Evolutionary conservation across 2,113 vertebrate genomes (phyloP).

Genomic region (Morone saxatilis): DNA sequence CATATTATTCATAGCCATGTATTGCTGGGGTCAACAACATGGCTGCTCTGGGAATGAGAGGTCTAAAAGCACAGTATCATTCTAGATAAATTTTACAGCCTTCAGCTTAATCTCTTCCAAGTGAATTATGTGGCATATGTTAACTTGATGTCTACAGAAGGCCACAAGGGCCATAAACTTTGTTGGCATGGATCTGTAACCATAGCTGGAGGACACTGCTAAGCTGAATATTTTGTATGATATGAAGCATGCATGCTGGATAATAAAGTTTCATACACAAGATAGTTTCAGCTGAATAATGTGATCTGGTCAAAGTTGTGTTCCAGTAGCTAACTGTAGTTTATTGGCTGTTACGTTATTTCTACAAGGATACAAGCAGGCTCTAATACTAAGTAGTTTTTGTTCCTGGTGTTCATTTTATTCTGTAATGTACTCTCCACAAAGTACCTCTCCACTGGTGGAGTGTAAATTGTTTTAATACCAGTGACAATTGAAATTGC

Average conservation of each 20-base stretch:
- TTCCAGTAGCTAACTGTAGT: background rate
- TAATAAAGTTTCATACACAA: slow-evolving; percentile 33
- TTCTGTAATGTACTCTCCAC: background rate
- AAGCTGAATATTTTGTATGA: slow-evolving; percentile 14
- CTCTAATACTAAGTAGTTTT: background rate
- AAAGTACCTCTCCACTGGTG: background rate
- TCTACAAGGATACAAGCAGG: background rate
- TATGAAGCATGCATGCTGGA: slow-evolving; percentile 26
- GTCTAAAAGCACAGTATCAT: slow-evolving; percentile 45
- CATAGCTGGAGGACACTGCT: slow-evolving; percentile 13
- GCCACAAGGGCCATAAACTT: slow-evolving; percentile 48
- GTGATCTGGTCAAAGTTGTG: background rate
- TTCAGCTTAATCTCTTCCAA: slow-evolving; percentile 30
- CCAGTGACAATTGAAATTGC: background rate
- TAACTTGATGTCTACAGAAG: slow-evolving; percentile 30
- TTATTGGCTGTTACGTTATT: background rate
- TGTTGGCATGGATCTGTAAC: slow-evolving; percentile 16
- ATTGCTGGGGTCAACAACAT: slow-evolving; percentile 64
- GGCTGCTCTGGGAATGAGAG: slow-evolving; percentile 43
- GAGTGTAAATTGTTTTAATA: background rate
- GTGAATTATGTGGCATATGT: slow-evolving; percentile 55
- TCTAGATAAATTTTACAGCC: slow-evolving; percentile 46
- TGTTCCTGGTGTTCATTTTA: background rate
- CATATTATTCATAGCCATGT: slow-evolving; percentile 57
- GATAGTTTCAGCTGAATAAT: background rate